These are phyloP conservation scores for Tromatobia lineatoria DNA, from an alignment of 2,888 invertebrate species.

Conservation along the genomic window DNA sequence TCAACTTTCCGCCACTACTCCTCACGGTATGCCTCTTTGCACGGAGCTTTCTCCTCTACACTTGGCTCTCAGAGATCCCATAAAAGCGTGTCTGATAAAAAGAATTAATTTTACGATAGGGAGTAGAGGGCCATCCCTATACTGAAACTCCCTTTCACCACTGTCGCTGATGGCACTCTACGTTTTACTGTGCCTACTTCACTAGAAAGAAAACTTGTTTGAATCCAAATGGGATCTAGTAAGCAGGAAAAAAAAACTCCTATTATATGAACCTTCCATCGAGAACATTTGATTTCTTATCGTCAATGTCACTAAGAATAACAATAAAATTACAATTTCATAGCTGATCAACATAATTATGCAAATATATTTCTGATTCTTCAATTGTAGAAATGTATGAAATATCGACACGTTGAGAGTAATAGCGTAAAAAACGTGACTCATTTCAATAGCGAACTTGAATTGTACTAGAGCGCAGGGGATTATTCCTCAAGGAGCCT, in stretches of 20 bases:
- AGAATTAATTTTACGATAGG: slow-evolving; percentile 36
- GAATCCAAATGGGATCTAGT: neutral
- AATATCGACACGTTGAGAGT: too few species aligned
- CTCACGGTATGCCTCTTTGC: slow-evolving; percentile 22
- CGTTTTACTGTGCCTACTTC: slow-evolving; percentile 9
- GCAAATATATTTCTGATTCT: too few species aligned
- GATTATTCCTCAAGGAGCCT: too few species aligned
- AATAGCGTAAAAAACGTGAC: too few species aligned
- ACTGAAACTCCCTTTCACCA: slow-evolving; percentile 1
- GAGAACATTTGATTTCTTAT: neutral
- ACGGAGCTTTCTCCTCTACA: slow-evolving; percentile 3
- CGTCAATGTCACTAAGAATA: neutral
- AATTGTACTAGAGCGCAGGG: too few species aligned
- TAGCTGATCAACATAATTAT: neutral
- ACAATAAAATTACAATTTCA: neutral
- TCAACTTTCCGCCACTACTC: slow-evolving; percentile 36
- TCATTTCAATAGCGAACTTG: too few species aligned
- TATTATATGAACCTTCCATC: neutral
- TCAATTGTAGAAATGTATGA: too few species aligned
- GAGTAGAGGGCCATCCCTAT: neutral
- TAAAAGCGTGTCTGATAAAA: slow-evolving; percentile 30
- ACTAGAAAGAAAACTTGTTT: slow-evolving; percentile 16
- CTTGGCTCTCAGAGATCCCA: slow-evolving; percentile 22
- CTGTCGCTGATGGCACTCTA: slow-evolving; percentile 7
- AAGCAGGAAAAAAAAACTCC: neutral